Percentiles rank a stretch among this genome's conserved stretches.
These are phyloP conservation scores for Pyrgilauda ruficollis DNA, from an alignment of 2,113 vertebrate genomes.

Conservation along the genomic window DNA sequence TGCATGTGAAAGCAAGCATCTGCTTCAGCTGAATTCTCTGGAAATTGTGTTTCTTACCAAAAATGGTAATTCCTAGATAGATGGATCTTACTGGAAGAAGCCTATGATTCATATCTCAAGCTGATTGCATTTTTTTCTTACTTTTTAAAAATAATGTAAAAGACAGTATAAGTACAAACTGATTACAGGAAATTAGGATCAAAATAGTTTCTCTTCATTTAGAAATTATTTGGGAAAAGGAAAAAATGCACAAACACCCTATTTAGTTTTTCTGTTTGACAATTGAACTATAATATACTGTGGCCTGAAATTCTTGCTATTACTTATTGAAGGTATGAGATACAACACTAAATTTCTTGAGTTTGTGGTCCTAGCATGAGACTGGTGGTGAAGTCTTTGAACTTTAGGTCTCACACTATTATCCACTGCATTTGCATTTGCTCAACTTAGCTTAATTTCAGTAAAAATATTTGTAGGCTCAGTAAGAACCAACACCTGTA, in stretches of 20 bases:
- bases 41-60: conserved; percentile 43
- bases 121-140: neutral
- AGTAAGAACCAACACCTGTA: neutral
- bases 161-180: neutral
- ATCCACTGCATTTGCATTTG: neutral
- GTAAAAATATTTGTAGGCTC: neutral
- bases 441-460: neutral
- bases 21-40: conserved; percentile 22
- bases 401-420: neutral
- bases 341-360: neutral
- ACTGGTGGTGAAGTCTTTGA: conserved; percentile 15
- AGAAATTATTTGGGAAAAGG: neutral
- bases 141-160: neutral
- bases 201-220: neutral
- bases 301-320: neutral
- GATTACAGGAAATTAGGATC: neutral
- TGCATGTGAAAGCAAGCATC: neutral
- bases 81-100: neutral
- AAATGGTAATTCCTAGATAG: conserved; percentile 13
- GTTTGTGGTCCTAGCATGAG: neutral
- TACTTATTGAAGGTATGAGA: neutral
- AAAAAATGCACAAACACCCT: neutral
- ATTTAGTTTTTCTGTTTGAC: neutral
- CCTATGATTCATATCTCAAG: conserved; percentile 9
- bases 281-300: neutral